Conservation (phyloP, 2,797 vertebrate genomes). For the Selene dorsalis region DNA sequence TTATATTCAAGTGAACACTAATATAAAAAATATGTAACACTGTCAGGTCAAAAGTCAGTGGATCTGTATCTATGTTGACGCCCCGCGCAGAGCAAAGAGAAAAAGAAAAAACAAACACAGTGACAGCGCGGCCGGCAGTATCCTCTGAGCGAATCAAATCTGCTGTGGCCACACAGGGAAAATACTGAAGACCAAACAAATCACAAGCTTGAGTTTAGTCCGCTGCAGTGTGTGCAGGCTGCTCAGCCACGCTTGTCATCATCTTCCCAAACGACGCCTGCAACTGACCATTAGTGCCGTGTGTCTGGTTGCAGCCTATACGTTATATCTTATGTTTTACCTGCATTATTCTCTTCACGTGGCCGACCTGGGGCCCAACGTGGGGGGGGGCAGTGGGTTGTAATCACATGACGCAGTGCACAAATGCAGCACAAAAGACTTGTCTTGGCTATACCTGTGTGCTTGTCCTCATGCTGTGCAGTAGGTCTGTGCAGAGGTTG, state of each 20-base stretch:
- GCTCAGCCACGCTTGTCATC: not conserved
- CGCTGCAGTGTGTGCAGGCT: not conserved
- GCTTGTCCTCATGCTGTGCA: not conserved
- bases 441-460: not conserved
- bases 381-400: too few species aligned
- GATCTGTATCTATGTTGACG: not conserved
- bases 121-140: not conserved
- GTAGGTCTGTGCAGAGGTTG: not conserved
- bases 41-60: not conserved
- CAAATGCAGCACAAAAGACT: too few species aligned
- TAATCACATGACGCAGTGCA: not conserved
- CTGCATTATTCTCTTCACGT: not conserved
- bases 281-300: not conserved
- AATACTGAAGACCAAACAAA: conserved; percentile 6
- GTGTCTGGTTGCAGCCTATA: not conserved
- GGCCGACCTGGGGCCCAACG: not conserved
- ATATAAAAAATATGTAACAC: conserved; percentile 5
- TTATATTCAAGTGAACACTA: not conserved
- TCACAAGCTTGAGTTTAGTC: conserved; percentile 4
- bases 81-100: not conserved
- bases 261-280: not conserved
- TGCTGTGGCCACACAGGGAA: not conserved
- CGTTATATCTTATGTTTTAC: not conserved
- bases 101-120: not conserved
- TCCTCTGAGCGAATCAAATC: conserved; percentile 16